Evolutionary conservation across 2,888 invertebrate species (phyloP).

Genomic region (Eupeodes latifasciatus): DNA sequence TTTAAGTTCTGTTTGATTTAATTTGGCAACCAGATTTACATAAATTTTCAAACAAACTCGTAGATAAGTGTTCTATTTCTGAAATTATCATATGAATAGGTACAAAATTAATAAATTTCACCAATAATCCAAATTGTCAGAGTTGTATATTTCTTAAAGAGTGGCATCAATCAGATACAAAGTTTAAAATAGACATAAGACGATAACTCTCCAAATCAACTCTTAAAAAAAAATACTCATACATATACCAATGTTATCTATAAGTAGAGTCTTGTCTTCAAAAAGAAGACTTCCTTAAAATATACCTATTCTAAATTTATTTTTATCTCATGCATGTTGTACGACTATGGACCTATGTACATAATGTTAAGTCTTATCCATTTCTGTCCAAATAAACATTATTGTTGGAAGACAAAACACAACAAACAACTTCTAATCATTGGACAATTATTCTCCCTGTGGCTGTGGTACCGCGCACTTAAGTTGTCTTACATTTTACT

Average conservation of each 20-base stretch:
- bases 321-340: constrained; percentile 17
- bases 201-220: background rate
- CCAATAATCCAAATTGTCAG: too few relatives aligned
- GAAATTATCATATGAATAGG: too few relatives aligned
- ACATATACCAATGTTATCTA: background rate
- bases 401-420: constrained; percentile 28
- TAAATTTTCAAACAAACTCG: too few relatives aligned
- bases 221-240: background rate
- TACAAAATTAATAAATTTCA: too few relatives aligned
- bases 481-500: constrained; percentile 71
- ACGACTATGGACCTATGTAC: background rate
- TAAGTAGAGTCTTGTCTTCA: background rate
- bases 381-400: constrained; percentile 36
- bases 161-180: too few relatives aligned
- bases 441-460: constrained; percentile 55
- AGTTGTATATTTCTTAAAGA: too few relatives aligned
- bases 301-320: constrained; percentile 2
- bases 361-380: constrained; percentile 36
- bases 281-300: constrained; percentile 20
- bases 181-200: too few relatives aligned
- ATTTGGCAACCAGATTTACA: too few relatives aligned
- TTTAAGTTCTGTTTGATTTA: too few relatives aligned
- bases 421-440: constrained; percentile 70
- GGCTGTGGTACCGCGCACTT: constrained; percentile 58
- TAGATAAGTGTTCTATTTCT: too few relatives aligned